phyloP scores from a whole-genome alignment of 1,140 invertebrate species.

The Drosophila triauraria region DNA sequence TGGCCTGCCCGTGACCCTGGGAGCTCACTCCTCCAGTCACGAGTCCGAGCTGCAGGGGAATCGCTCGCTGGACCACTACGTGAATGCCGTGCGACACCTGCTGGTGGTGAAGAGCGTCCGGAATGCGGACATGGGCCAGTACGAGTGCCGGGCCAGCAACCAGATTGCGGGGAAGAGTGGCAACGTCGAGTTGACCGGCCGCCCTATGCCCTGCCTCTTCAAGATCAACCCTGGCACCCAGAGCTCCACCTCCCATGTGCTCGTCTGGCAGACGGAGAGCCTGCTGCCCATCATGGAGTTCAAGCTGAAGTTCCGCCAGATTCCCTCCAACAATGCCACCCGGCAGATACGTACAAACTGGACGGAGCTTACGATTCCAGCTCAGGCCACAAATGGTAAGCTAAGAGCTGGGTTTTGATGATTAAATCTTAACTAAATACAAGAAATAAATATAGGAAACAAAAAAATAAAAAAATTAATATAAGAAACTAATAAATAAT shows the following conservation, averaged over 20 bases:
- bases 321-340: conserved; percentile 72
- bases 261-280: conserved; percentile 91
- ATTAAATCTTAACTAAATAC: not conserved
- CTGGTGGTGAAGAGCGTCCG: conserved; percentile 90
- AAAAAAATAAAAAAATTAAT: too few species aligned
- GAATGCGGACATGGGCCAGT: conserved; percentile 90
- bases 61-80: conserved; percentile 57
- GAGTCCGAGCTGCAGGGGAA: conserved; percentile 67
- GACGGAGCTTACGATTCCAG: conserved; percentile 89
- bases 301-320: conserved; percentile 87
- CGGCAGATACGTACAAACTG: conserved; percentile 85
- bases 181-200: conserved; percentile 86
- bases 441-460: not conserved
- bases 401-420: not conserved
- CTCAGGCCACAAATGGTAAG: conserved; percentile 85
- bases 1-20: conserved; percentile 86
- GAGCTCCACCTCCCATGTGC: conserved; percentile 86
- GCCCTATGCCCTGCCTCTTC: conserved; percentile 87
- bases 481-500: too few species aligned
- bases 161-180: conserved; percentile 87
- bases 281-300: conserved; percentile 89
- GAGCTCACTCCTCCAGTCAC: conserved; percentile 86
- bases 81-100: conserved; percentile 86
- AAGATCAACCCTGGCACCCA: conserved; percentile 86
- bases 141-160: conserved; percentile 92